Conservation (phyloP, 2,888 invertebrate genomes). For the Therioaphis trifolii region DNA sequence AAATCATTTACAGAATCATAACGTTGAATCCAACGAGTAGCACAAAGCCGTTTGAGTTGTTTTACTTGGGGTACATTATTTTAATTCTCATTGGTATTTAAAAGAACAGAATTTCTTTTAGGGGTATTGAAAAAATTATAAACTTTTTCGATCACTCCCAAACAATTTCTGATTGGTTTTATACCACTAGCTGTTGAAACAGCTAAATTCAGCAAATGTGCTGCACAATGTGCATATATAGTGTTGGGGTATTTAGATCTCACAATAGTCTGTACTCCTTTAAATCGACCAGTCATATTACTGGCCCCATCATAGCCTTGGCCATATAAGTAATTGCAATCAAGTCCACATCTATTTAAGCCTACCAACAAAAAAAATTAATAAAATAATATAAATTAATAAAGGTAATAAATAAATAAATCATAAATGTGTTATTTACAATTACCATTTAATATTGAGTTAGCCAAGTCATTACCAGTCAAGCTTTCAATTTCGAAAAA, state of each 20-base stretch:
- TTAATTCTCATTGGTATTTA: constrained; percentile 33
- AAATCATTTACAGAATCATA: too few species aligned
- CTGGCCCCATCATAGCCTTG: constrained; percentile 57
- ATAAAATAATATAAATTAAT: too few species aligned
- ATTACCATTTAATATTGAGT: background rate
- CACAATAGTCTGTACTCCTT: constrained; percentile 53
- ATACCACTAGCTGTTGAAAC: background rate
- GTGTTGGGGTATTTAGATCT: constrained; percentile 11
- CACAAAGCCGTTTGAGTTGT: constrained; percentile 36
- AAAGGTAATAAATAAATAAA: constrained; percentile 19
- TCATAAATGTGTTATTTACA: too few species aligned
- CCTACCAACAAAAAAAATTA: background rate
- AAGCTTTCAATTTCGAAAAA: background rate
- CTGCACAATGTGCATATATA: constrained; percentile 44
- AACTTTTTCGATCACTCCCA: constrained; percentile 26
- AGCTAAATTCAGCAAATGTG: too few species aligned
- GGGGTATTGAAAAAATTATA: constrained; percentile 45
- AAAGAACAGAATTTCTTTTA: constrained; percentile 28
- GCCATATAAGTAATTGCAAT: constrained; percentile 3
- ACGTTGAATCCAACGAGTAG: constrained; percentile 24
- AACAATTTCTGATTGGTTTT: constrained; percentile 30
- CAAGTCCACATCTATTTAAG: background rate
- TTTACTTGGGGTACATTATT: background rate
- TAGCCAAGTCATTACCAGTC: background rate
- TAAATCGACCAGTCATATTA: constrained; percentile 49